phyloP scores from a whole-genome alignment of 2,797 vertebrate genomes.

The Glyptemys insculpta region DNA sequence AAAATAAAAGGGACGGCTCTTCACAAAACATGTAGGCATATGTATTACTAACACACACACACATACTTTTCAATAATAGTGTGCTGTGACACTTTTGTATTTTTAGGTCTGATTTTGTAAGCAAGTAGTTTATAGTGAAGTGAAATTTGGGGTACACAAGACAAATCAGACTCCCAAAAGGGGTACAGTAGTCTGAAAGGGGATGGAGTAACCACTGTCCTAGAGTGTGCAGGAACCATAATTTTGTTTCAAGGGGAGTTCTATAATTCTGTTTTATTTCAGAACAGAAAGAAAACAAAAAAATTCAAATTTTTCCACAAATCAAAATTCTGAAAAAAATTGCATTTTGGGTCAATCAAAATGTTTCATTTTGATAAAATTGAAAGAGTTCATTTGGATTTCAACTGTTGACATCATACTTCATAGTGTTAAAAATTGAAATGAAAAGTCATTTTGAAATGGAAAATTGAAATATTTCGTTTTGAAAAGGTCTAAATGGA shows the following conservation, averaged over 20 bases:
- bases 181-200: too few species aligned
- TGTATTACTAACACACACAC: background rate
- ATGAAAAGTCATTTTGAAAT: constrained; percentile 3
- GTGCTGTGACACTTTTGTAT: too few species aligned
- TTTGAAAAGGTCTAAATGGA: background rate
- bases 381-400: background rate
- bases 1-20: background rate
- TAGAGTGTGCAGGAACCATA: background rate
- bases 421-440: constrained; percentile 18
- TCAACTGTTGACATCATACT: background rate
- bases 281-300: background rate
- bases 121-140: too few species aligned
- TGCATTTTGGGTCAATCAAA: background rate
- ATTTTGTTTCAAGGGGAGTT: constrained; percentile 34
- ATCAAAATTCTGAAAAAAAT: constrained; percentile 1
- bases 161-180: too few species aligned
- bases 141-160: too few species aligned
- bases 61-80: background rate
- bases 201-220: too few species aligned
- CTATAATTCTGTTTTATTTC: constrained; percentile 14
- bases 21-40: background rate
- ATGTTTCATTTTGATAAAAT: background rate
- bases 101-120: too few species aligned
- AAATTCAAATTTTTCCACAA: constrained; percentile 27
- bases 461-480: background rate